Conservation (phyloP, 1,140 invertebrate genomes). For the Lutraria rhynchaena region DNA sequence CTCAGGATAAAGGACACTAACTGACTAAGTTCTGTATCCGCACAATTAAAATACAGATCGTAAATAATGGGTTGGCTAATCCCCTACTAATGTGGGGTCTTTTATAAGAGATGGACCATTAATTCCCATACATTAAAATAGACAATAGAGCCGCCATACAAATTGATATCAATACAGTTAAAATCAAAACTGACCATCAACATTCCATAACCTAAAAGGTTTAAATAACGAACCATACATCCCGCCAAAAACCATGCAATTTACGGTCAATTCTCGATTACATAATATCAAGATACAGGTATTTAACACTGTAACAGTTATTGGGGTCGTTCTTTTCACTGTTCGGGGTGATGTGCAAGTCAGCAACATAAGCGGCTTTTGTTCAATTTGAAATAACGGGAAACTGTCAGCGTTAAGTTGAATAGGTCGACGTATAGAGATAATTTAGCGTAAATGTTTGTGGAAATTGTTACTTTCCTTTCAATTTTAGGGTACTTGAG, state of each 20-base stretch:
- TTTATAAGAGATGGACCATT: no score
- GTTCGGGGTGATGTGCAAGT: background rate
- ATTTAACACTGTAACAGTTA: conserved; percentile 23
- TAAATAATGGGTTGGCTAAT: no score
- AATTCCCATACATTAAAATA: no score
- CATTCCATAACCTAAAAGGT: background rate
- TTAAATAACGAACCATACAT: background rate
- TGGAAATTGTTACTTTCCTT: conserved; percentile 53
- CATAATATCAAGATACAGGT: conserved; percentile 21
- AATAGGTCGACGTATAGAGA: conserved; percentile 40
- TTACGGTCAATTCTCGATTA: conserved; percentile 30
- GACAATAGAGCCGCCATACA: no score
- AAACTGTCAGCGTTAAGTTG: conserved; percentile 18
- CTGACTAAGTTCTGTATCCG: no score
- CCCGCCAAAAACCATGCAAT: conserved; percentile 11
- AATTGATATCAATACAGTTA: background rate
- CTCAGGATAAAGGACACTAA: no score
- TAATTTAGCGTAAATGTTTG: conserved; percentile 59
- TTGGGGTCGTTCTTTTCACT: conserved; percentile 25
- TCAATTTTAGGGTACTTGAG: conserved; percentile 9
- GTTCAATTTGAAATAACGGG: conserved; percentile 47
- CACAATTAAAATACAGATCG: no score
- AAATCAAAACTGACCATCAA: background rate
- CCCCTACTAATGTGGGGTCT: no score
- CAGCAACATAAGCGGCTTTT: conserved; percentile 14